These are phyloP conservation scores for Philotrypesis tridentata DNA, from an alignment of 1,140 invertebrate genomes.

Conservation along the genomic window DNA sequence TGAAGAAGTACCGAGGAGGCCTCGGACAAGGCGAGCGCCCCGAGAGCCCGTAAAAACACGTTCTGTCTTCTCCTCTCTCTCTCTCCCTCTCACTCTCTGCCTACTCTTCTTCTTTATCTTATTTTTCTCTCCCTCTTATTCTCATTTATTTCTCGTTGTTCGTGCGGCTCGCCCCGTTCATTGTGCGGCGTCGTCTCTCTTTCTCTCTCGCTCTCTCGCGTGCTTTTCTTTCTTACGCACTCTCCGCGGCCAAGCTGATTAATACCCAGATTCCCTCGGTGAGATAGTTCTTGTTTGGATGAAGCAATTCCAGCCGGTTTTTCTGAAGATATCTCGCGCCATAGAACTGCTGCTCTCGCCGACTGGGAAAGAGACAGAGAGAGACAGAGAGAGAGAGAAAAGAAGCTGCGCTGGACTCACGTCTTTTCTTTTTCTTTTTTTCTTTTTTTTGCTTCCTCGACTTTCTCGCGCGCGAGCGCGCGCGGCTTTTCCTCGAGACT, in stretches of 20 bases:
- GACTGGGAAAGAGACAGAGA: neutral
- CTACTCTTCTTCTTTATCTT: constrained; percentile 5
- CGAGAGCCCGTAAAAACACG: constrained; percentile 66
- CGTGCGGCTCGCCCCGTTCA: constrained; percentile 7
- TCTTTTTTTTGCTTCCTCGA: neutral
- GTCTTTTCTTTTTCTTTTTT: too few relatives aligned
- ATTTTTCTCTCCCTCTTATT: constrained; percentile 28
- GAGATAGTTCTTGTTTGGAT: constrained; percentile 68
- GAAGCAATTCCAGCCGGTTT: constrained; percentile 69
- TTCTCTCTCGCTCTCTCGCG: constrained; percentile 45
- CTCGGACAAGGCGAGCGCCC: constrained; percentile 41
- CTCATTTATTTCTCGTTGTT: constrained; percentile 53
- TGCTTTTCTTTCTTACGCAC: constrained; percentile 51
- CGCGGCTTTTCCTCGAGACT: neutral
- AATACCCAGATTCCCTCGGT: constrained; percentile 66
- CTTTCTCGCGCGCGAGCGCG: neutral
- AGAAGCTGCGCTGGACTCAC: neutral
- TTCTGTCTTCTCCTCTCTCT: constrained; percentile 53
- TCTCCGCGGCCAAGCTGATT: constrained; percentile 60
- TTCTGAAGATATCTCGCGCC: constrained; percentile 51
- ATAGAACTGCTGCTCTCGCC: neutral
- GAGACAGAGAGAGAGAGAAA: too few relatives aligned
- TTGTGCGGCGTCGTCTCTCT: constrained; percentile 51
- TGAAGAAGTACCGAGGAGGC: constrained; percentile 57
- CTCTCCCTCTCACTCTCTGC: constrained; percentile 12